Conservation (phyloP, 1,140 invertebrate genomes). For the Mycetomoellerius zeteki region DNA sequence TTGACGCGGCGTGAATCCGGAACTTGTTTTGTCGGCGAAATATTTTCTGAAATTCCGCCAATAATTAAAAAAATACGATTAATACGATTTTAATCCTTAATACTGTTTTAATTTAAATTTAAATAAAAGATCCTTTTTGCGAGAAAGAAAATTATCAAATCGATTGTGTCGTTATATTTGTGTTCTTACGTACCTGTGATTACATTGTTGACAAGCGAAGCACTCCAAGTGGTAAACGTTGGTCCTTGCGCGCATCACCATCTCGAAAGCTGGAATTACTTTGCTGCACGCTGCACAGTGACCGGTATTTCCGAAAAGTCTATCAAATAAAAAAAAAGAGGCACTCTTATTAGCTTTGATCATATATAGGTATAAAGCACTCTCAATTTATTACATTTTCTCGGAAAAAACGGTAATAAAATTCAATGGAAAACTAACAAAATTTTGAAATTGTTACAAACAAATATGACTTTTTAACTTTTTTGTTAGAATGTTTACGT, state of each 20-base stretch:
- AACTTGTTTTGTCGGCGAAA: not conserved
- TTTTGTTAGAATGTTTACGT: not conserved
- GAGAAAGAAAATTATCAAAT: not conserved
- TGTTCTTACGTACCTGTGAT: constrained; percentile 92
- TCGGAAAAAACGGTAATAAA: no score
- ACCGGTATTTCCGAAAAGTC: constrained; percentile 97
- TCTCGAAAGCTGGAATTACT: constrained; percentile 98
- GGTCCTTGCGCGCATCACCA: constrained; percentile 98
- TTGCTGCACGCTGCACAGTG: constrained; percentile 97
- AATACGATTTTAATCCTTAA: not conserved
- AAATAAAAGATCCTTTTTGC: not conserved
- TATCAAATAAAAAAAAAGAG: constrained; percentile 78
- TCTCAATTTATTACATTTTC: no score
- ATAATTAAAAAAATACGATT: not conserved
- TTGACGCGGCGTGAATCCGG: constrained; percentile 35
- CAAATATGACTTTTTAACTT: not conserved
- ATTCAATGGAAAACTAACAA: no score
- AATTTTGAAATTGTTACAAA: no score
- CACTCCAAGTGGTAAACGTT: constrained; percentile 99
- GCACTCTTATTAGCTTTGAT: no score
- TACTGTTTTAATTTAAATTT: not conserved
- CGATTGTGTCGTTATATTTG: not conserved
- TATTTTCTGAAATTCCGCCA: not conserved
- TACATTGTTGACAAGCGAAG: constrained; percentile 98
- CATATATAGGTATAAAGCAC: no score